Evolutionary conservation across 2,888 invertebrate species (phyloP).

Genomic region (Tenthredo mesomela): DNA sequence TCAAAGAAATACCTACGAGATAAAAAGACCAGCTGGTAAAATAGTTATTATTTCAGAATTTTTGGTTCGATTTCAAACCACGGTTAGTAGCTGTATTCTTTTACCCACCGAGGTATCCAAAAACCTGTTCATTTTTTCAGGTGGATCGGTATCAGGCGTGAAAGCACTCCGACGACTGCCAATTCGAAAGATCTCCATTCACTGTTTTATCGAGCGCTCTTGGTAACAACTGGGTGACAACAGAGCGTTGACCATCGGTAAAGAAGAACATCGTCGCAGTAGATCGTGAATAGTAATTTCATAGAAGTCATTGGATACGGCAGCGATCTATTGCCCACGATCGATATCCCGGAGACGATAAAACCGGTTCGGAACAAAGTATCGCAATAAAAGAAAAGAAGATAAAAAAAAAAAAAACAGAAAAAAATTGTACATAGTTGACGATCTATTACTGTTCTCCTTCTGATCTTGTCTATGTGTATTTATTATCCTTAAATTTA

Average conservation of each 20-base stretch:
- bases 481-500: constrained; percentile 35
- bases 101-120: neutral
- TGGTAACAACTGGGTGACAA: neutral
- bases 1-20: neutral
- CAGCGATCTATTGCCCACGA: constrained; percentile 40
- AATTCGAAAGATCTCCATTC: neutral
- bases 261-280: neutral
- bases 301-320: constrained; percentile 1
- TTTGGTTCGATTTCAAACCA: neutral
- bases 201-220: constrained; percentile 29
- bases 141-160: constrained; percentile 30
- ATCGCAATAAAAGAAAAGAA: constrained; percentile 5
- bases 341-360: constrained; percentile 21
- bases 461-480: constrained; percentile 18
- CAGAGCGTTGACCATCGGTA: neutral
- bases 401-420: neutral
- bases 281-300: neutral
- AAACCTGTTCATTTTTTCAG: constrained; percentile 4
- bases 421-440: constrained; percentile 41
- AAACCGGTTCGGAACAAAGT: constrained; percentile 45
- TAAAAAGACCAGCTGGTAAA: neutral
- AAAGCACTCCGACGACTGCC: neutral
- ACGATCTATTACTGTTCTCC: constrained; percentile 47
- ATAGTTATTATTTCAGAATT: neutral
- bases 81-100: neutral